phyloP scores from a whole-genome alignment of 2,797 vertebrate species.

The Bovichtus variegatus region DNA sequence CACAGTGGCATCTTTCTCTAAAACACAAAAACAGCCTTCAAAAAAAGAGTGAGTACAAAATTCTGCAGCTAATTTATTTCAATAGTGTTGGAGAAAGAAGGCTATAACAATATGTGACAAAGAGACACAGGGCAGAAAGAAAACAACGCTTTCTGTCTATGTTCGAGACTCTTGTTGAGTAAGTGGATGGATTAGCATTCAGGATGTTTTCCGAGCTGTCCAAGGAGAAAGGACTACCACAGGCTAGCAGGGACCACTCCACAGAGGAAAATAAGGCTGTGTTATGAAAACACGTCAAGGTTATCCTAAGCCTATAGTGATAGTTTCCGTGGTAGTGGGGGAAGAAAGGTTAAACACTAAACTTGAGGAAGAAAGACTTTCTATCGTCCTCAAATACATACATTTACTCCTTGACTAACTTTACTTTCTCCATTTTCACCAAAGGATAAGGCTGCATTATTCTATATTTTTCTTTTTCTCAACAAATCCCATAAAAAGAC shows the following conservation, averaged over 20 bases:
- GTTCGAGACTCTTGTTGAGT: background rate
- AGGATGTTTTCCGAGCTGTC: conserved; percentile 55
- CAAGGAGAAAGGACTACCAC: conserved; percentile 41
- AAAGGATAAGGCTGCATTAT: background rate
- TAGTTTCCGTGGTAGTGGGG: conserved; percentile 69
- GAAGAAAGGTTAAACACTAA: conserved; percentile 52
- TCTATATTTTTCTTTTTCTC: background rate
- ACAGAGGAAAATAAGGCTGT: conserved; percentile 54
- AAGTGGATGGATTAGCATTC: conserved; percentile 46
- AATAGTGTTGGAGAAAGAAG: background rate
- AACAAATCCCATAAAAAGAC: background rate
- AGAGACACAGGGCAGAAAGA: background rate
- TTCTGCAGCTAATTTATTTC: background rate
- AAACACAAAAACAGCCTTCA: background rate
- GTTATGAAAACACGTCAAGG: conserved; percentile 81
- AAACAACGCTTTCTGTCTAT: background rate
- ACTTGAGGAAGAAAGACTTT: background rate
- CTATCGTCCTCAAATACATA: background rate
- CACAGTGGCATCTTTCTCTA: background rate
- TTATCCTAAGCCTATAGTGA: conserved; percentile 70
- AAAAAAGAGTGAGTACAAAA: background rate
- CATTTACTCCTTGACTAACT: background rate
- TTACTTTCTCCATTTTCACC: background rate
- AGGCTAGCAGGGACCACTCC: conserved; percentile 11
- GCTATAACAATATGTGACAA: background rate